These are phyloP conservation scores for Mesembrinibis cayennensis DNA, from an alignment of 2,113 vertebrate species.

Conservation along the genomic window DNA sequence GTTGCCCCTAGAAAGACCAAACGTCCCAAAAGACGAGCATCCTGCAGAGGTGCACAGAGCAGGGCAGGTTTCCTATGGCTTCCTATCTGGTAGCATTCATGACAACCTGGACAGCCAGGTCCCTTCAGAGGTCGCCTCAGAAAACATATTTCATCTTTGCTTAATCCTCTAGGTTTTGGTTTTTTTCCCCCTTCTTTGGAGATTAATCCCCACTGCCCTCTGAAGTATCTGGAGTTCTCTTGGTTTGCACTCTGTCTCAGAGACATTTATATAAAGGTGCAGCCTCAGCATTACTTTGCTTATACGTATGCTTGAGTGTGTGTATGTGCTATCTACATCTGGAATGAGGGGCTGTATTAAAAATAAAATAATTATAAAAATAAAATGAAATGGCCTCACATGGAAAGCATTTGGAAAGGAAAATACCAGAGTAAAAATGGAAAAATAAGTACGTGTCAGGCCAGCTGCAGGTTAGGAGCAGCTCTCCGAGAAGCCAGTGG, in stretches of 20 bases:
- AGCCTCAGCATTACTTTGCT: slow-evolving; percentile 18
- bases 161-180: background rate
- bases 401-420: slow-evolving; percentile 55
- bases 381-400: slow-evolving; percentile 35
- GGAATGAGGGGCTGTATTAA: slow-evolving; percentile 24
- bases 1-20: background rate
- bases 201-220: background rate
- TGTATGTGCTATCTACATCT: slow-evolving; percentile 31
- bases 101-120: background rate
- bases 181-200: background rate
- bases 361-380: slow-evolving; percentile 64
- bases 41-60: background rate
- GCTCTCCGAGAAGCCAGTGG: background rate
- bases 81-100: background rate
- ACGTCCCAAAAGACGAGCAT: background rate
- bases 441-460: slow-evolving; percentile 47
- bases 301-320: background rate
- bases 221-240: background rate
- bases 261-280: background rate
- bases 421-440: slow-evolving; percentile 58
- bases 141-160: background rate
- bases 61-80: background rate
- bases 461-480: slow-evolving; percentile 55
- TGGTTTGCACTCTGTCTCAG: background rate
- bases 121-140: background rate